phyloP scores from a whole-genome alignment of 2,113 vertebrate species.

The Oxygymnocypris stewartii region DNA sequence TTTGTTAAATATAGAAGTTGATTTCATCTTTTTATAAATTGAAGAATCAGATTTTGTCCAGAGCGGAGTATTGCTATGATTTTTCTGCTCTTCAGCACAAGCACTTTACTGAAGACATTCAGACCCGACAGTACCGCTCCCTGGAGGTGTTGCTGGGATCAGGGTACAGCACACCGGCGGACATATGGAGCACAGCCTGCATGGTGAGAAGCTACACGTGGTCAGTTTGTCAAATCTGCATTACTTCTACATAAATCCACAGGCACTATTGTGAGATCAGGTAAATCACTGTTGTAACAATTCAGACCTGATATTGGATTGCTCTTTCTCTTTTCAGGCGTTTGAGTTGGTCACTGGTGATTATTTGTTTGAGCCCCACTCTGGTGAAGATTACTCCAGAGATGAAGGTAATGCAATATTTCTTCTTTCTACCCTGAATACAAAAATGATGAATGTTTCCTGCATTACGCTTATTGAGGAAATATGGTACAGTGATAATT shows the following conservation, averaged over 20 bases:
- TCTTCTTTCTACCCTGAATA: constrained; percentile 24
- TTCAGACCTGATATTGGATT: neutral
- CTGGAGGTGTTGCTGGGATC: constrained; percentile 93
- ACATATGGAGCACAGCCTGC: constrained; percentile 98
- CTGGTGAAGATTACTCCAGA: constrained; percentile 95
- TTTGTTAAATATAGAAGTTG: neutral
- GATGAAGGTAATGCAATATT: constrained; percentile 85
- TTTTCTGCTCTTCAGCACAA: constrained; percentile 80
- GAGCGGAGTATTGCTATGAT: constrained; percentile 25
- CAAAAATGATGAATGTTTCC: neutral
- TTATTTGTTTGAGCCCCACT: constrained; percentile 97
- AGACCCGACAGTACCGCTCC: constrained; percentile 94
- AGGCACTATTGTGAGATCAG: neutral
- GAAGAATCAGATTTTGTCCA: neutral
- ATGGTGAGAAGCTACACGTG: constrained; percentile 80
- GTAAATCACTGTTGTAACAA: neutral
- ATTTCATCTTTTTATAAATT: neutral
- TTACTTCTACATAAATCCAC: neutral
- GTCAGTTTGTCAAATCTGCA: neutral
- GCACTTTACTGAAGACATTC: constrained; percentile 98
- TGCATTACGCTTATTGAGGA: neutral
- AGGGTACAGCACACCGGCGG: constrained; percentile 93
- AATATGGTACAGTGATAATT: neutral
- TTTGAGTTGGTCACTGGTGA: constrained; percentile 97
- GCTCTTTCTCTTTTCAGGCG: constrained; percentile 72